phyloP scores from a whole-genome alignment of 2,888 invertebrate genomes.

The Cordilura impudica region DNA sequence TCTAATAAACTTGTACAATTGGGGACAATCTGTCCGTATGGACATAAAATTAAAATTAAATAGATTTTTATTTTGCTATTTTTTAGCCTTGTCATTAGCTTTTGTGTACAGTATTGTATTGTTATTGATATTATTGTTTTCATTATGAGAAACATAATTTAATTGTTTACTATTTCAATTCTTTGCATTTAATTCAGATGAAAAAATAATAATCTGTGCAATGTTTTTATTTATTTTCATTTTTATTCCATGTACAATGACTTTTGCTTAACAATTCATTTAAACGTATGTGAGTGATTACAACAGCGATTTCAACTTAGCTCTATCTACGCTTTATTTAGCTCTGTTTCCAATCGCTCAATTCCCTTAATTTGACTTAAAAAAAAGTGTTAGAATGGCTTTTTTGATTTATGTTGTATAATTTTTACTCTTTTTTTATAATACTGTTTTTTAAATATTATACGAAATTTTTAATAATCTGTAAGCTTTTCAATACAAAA shows the following conservation, averaged over 20 bases:
- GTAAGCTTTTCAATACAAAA: no score
- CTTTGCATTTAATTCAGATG: conserved; percentile 21
- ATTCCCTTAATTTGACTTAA: no score
- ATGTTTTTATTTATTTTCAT: neutral
- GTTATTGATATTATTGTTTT: conserved; percentile 41
- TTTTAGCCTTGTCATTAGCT: conserved; percentile 31
- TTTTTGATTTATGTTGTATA: no score
- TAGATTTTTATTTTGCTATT: conserved; percentile 41
- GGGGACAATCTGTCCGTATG: neutral
- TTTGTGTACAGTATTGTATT: neutral
- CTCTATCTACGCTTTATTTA: no score
- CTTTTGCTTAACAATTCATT: conserved; percentile 9
- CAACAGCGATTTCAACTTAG: no score
- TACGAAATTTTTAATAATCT: no score
- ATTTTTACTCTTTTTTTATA: no score
- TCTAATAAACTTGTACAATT: no score
- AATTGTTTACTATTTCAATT: conserved; percentile 51
- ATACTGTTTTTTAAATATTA: no score
- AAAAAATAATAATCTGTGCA: neutral
- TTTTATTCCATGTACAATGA: neutral
- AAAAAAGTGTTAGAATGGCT: no score
- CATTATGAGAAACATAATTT: conserved; percentile 38
- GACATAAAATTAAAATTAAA: no score
- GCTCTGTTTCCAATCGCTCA: no score
- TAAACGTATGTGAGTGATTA: conserved; percentile 5